A percentile compares a stretch with the other conserved stretches of the same genome.
phyloP scores from a whole-genome alignment of 2,797 vertebrate genomes.

The Rhabdomys pumilio region DNA sequence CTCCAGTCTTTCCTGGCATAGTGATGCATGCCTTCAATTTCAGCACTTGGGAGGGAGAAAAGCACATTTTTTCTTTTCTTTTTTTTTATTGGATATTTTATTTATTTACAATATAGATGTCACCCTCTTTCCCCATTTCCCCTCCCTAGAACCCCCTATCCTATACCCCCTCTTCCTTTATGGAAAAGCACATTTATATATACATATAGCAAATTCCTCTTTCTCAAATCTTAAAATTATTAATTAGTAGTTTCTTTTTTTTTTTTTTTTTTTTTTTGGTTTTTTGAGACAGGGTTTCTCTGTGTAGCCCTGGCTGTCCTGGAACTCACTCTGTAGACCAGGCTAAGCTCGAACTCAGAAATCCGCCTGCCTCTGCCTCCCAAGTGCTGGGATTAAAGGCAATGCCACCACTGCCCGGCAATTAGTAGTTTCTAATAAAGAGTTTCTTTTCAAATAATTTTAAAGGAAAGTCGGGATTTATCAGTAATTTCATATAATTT shows the following conservation, averaged over 20 bases:
- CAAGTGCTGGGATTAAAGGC: no score
- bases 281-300: no score
- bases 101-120: no score
- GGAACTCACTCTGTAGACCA: no score
- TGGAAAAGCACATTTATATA: neutral
- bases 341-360: no score
- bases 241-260: neutral
- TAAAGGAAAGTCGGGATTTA: conserved; percentile 30
- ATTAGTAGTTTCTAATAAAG: neutral
- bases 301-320: no score
- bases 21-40: neutral
- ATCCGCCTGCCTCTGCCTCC: no score
- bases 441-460: conserved; percentile 26
- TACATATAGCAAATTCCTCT: neutral
- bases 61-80: neutral
- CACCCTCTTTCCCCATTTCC: no score
- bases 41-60: neutral
- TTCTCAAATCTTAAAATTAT: neutral
- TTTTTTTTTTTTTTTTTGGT: no score
- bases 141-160: no score
- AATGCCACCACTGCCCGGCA: neutral
- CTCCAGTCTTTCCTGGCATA: neutral
- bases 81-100: no score
- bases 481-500: conserved; percentile 27
- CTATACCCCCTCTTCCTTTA: no score